Evolutionary conservation across 2,797 vertebrate genomes (phyloP), one percentile per base, ranked within the genome.

Genomic region (Gobio occitaniae): DNA sequence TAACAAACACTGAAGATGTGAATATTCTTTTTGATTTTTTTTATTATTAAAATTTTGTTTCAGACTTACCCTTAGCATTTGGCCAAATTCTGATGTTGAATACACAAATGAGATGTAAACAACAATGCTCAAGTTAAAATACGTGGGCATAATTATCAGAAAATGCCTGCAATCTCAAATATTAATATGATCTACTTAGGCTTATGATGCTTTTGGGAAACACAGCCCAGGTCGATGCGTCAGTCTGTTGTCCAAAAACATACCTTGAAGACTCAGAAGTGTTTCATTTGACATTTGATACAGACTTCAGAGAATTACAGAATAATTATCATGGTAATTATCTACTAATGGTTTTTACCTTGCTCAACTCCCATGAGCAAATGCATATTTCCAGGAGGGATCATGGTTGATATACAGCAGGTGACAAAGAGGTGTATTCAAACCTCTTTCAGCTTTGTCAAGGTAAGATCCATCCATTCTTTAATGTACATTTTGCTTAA

Each of bases 241-340:
- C 21, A 4, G 56, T 61, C 11, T 29, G 4, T 13, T 76, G 72
- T 32, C 10, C 19, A 76, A 56, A 56, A 75, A 61, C 8, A 38
- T 13, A 76, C 65, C 32, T 68, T 68, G 16, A 38, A 68, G 65
- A 19, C 16, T 32, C 61, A 1, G 29, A 54, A 61, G 54, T 0
- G 13, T 78, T 50, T 79, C 0, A 52, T 66, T 70, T 76, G 32
- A 25, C 54, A 84, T 82, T 84, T 70, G 8, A 25, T 17, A 25
- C 3, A 63, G 63, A n/a, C 86, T 79, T 70, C 15, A 54, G 84
- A 68, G 84, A 75, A 79, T 80, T 78, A 56, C n/a, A 52, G 4
- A 38, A 71, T 13, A 32, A 32, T 7, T 32, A 32, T 65, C 61
- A 32, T 16, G 25, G 61, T 65, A 32, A 65, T 80, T 59, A 63